A percentile compares a stretch with the other conserved stretches of the same genome.
phyloP scores from a whole-genome alignment of 2,797 vertebrate genomes.

The Acropternis orthonyx region DNA sequence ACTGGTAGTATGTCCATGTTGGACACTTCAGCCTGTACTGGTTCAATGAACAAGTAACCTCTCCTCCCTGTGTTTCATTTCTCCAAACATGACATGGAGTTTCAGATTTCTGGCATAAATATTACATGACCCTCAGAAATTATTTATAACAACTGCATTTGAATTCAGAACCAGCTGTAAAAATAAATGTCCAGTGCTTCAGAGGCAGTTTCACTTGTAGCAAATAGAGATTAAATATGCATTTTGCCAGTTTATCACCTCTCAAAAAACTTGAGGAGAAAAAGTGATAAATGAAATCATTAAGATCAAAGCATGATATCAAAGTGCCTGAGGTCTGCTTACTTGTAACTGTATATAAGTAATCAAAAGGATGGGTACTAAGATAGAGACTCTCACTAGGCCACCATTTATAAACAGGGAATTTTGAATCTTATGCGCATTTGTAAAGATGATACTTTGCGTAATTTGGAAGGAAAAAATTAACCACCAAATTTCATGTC shows the following conservation, averaged over 20 bases:
- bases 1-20: rapidly evolving
- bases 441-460: neutral
- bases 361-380: neutral
- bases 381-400: neutral
- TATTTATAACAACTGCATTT: constrained; percentile 34
- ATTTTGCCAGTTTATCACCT: constrained; percentile 1
- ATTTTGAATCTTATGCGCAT: neutral
- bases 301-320: neutral
- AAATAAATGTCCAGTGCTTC: constrained; percentile 47
- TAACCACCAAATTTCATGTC: neutral
- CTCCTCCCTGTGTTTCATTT: neutral
- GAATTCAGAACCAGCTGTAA: constrained; percentile 9
- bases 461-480: neutral
- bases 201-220: constrained; percentile 15
- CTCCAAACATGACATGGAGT: neutral
- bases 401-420: neutral
- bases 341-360: neutral
- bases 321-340: neutral
- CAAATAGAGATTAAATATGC: constrained; percentile 17
- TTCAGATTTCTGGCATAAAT: constrained; percentile 50
- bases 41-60: neutral
- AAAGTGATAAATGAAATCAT: neutral
- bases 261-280: neutral
- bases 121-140: constrained; percentile 36
- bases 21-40: neutral